phyloP scores from a whole-genome alignment of 2,888 invertebrate genomes.

The Hedya salicella region DNA sequence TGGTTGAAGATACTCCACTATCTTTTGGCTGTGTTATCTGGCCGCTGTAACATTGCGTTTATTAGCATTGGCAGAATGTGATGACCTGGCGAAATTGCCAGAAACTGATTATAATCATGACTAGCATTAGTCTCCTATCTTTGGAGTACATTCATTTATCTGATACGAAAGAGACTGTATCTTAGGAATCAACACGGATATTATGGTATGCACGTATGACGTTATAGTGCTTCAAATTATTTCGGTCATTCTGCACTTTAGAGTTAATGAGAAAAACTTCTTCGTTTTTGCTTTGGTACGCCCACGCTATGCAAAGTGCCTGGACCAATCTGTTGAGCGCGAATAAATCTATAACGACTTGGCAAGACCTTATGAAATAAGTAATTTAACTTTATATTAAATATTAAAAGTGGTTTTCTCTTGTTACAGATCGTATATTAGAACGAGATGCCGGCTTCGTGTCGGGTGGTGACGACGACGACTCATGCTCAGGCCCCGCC shows the following conservation, averaged over 20 bases:
- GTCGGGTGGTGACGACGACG: slow-evolving; percentile 89
- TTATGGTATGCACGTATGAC: too few relatives aligned
- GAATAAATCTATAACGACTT: too few relatives aligned
- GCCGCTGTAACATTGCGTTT: neutral
- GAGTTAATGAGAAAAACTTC: too few relatives aligned
- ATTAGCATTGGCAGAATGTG: too few relatives aligned
- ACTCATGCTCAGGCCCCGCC: slow-evolving; percentile 82
- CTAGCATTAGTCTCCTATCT: neutral
- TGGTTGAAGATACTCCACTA: neutral
- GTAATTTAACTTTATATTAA: neutral
- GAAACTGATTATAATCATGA: neutral
- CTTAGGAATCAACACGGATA: too few relatives aligned
- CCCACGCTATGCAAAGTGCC: too few relatives aligned
- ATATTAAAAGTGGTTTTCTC: slow-evolving; percentile 43
- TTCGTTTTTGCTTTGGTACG: too few relatives aligned
- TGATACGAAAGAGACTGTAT: neutral
- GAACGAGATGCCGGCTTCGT: slow-evolving; percentile 90
- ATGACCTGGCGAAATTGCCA: neutral
- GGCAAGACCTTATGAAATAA: neutral
- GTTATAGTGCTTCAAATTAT: too few relatives aligned
- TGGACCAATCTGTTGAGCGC: too few relatives aligned
- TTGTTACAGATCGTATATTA: slow-evolving; percentile 84
- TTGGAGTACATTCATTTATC: neutral
- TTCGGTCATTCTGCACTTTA: too few relatives aligned
- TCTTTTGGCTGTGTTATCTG: neutral